Percentiles rank a stretch among this genome's conserved stretches.
phyloP scores from a whole-genome alignment of 2,113 vertebrate genomes.

The Odocoileus virginianus region DNA sequence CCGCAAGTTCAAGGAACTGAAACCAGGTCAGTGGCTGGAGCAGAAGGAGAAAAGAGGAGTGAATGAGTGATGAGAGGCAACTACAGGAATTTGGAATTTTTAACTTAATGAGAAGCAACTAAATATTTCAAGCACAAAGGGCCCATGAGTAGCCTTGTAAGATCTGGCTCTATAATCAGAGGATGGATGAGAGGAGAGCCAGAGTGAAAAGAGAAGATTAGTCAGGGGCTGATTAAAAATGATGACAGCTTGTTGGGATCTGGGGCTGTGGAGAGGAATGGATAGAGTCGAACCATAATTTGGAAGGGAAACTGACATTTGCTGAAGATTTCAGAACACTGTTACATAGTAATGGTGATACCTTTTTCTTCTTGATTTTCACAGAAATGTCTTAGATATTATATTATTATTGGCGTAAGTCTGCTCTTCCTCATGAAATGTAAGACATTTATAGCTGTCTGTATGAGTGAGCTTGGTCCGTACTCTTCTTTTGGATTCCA shows the following conservation, averaged over 20 bases:
- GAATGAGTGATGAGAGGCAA: background rate
- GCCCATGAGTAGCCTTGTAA: background rate
- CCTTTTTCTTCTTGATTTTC: background rate
- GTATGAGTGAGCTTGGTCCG: background rate
- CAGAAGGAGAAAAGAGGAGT: background rate
- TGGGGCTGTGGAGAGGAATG: background rate
- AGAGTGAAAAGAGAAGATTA: background rate
- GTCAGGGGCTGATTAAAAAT: background rate
- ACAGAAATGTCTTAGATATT: background rate
- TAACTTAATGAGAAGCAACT: background rate
- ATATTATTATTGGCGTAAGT: background rate
- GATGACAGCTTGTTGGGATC: accelerated
- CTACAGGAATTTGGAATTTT: background rate
- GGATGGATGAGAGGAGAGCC: background rate
- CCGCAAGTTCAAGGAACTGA: background rate
- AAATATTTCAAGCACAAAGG: background rate
- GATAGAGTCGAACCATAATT: background rate
- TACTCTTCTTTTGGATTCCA: background rate
- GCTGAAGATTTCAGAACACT: background rate
- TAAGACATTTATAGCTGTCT: background rate
- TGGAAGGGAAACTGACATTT: background rate
- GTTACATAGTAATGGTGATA: background rate
- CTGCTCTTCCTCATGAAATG: background rate
- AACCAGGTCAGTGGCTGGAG: background rate
- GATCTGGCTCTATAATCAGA: background rate